phyloP scores from a whole-genome alignment of 2,113 vertebrate species.

The Tupaia chinensis region DNA sequence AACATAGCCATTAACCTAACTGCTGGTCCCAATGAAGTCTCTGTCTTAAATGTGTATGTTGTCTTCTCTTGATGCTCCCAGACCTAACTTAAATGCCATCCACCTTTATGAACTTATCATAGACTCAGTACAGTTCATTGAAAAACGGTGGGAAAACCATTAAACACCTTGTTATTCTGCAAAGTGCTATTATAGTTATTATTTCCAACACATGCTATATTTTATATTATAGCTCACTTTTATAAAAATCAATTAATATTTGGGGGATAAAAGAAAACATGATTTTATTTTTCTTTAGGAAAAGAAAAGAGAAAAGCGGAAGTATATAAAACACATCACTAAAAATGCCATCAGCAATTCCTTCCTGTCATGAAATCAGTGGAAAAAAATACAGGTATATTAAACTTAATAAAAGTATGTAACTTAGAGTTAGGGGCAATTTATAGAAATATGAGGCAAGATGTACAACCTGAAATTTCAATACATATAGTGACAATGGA shows the following conservation, averaged over 20 bases:
- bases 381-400: not conserved
- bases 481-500: not conserved
- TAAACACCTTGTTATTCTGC: not conserved
- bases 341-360: not conserved
- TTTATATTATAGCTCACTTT: not conserved
- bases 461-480: not conserved
- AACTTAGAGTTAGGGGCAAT: not conserved
- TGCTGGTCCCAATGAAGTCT: not conserved
- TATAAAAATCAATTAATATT: not conserved
- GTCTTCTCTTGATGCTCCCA: not conserved
- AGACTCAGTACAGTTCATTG: not conserved
- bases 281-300: slow-evolving; percentile 7
- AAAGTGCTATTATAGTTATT: not conserved
- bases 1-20: no score
- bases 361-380: not conserved
- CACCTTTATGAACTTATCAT: not conserved
- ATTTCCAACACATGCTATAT: not conserved
- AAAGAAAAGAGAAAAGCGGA: not conserved
- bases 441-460: not conserved
- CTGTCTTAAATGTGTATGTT: not conserved
- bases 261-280: not conserved
- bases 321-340: not conserved
- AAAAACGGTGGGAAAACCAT: not conserved
- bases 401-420: not conserved
- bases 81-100: not conserved